A percentile compares a stretch with the other conserved stretches of the same genome.
Conservation (phyloP, 2,797 vertebrate genomes). For the Enteromius afrohamiltoni region DNA sequence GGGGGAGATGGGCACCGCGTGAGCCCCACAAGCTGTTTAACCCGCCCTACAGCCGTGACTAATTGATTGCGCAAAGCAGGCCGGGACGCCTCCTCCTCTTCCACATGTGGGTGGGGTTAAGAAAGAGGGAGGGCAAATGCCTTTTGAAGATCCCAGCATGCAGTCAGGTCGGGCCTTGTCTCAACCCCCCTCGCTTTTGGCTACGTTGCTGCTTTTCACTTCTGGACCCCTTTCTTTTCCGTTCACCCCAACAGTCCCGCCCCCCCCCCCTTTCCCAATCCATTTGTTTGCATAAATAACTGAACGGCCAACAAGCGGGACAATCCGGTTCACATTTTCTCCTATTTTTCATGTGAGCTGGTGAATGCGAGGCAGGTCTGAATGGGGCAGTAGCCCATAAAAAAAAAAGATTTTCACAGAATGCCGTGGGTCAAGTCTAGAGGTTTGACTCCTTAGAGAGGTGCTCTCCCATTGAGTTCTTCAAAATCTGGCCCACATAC, state of each 20-base stretch:
- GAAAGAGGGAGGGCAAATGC: conserved; percentile 58
- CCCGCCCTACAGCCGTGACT: conserved; percentile 63
- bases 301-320: conserved; percentile 59
- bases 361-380: conserved; percentile 57
- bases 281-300: conserved; percentile 62
- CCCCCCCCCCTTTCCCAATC: conserved; percentile 43
- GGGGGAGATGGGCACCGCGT: conserved; percentile 48
- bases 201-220: conserved; percentile 21
- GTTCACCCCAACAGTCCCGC: conserved; percentile 22
- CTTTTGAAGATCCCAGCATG: conserved; percentile 60
- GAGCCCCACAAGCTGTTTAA: conserved; percentile 63
- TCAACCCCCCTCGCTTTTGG: conserved; percentile 29
- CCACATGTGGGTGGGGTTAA: conserved; percentile 59
- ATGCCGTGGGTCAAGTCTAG: conserved; percentile 46
- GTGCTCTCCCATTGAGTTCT: conserved; percentile 56
- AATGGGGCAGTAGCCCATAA: conserved; percentile 49
- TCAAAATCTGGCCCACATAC: conserved; percentile 54
- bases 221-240: conserved; percentile 49
- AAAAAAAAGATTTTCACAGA: conserved; percentile 55
- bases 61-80: conserved; percentile 63
- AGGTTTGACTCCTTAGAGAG: conserved; percentile 49
- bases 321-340: conserved; percentile 49
- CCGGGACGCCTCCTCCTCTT: conserved; percentile 46
- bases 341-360: conserved; percentile 56
- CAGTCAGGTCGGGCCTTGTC: conserved; percentile 34